Percentiles rank a stretch among this genome's conserved stretches.
phyloP scores from a whole-genome alignment of 2,888 invertebrate species.

The Acleris sparsana region DNA sequence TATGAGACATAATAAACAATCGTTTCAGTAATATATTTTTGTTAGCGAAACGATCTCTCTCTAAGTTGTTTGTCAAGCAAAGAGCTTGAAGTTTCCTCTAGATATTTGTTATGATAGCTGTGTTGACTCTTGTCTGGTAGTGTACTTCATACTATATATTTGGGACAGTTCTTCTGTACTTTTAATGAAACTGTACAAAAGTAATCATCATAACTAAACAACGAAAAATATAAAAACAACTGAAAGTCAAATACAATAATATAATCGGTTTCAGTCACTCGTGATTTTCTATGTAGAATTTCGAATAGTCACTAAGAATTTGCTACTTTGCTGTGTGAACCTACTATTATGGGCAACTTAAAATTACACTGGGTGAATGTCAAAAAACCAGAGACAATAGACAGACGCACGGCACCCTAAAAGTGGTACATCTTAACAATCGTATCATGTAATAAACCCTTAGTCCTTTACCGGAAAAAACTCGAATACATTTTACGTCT shows the following conservation, averaged over 20 bases:
- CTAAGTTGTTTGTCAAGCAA: slow-evolving; percentile 23
- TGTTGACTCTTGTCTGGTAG: slow-evolving; percentile 25
- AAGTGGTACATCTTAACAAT: background rate
- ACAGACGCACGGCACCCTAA: too few species aligned
- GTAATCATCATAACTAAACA: too few species aligned
- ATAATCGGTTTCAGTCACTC: too few species aligned
- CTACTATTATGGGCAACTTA: too few species aligned
- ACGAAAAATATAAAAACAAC: too few species aligned
- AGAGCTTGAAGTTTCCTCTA: slow-evolving; percentile 16
- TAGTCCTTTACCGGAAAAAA: slow-evolving; percentile 3
- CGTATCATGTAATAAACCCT: background rate
- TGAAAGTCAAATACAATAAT: too few species aligned
- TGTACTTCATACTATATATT: slow-evolving; percentile 12
- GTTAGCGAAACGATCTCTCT: slow-evolving; percentile 14
- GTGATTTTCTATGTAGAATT: too few species aligned
- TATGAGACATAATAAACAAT: slow-evolving; percentile 3
- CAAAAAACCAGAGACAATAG: too few species aligned
- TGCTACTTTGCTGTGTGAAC: too few species aligned
- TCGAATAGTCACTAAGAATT: too few species aligned
- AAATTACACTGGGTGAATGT: too few species aligned
- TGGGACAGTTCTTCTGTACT: background rate
- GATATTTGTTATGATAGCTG: slow-evolving; percentile 23
- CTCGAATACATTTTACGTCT: slow-evolving; percentile 3
- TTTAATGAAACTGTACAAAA: too few species aligned
- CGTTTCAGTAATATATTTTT: slow-evolving; percentile 12